phyloP scores from a whole-genome alignment of 2,113 vertebrate genomes.

The Tauraco erythrolophus region DNA sequence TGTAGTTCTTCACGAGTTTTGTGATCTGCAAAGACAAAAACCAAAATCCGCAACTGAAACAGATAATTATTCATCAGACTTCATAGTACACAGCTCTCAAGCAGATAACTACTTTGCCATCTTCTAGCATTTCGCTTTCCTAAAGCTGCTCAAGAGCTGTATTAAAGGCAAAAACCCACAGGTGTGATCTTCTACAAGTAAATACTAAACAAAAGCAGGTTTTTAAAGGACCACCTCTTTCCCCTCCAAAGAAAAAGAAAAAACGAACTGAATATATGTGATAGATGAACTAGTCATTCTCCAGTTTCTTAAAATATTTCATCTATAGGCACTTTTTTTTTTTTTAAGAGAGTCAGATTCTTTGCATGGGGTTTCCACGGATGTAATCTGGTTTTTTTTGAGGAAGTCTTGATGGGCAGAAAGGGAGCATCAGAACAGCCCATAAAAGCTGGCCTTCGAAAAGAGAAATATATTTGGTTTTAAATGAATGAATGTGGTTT shows the following conservation, averaged over 20 bases:
- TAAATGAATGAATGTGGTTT: no score
- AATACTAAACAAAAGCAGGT: not conserved
- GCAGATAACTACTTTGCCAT: not conserved
- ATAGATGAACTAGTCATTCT: not conserved
- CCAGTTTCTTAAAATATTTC: not conserved
- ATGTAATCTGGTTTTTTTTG: not conserved
- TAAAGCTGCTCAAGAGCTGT: not conserved
- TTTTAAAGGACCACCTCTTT: not conserved
- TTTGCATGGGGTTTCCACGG: not conserved
- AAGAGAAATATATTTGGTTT: not conserved
- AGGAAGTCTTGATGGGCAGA: not conserved
- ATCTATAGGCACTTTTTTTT: not conserved
- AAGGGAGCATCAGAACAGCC: not conserved
- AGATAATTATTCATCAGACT: not conserved
- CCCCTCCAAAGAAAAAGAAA: not conserved
- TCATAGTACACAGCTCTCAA: not conserved
- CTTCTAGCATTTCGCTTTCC: not conserved
- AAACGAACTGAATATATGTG: not conserved
- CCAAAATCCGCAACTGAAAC: rapidly evolving
- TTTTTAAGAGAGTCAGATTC: not conserved
- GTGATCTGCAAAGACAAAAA: conserved; percentile 82
- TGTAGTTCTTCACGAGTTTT: conserved; percentile 93
- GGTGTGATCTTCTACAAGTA: not conserved
- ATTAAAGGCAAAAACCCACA: not conserved
- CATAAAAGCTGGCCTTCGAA: not conserved